phyloP scores from a whole-genome alignment of 2,113 vertebrate genomes.

The Erinaceus europaeus region DNA sequence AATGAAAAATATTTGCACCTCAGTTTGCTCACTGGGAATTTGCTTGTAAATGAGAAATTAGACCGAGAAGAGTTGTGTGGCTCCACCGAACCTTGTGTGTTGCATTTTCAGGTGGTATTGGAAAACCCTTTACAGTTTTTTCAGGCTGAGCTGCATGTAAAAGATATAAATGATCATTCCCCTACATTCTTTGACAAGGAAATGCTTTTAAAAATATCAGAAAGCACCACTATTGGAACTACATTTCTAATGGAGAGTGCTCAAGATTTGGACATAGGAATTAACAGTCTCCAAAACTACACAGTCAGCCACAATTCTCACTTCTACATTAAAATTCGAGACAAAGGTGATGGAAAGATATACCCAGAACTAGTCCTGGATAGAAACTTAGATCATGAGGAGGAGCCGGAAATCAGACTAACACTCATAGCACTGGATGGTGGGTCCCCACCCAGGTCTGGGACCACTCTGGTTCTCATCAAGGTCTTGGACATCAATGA shows the following conservation, averaged over 20 bases:
- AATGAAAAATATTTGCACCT: slow-evolving; percentile 79
- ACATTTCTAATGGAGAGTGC: slow-evolving; percentile 83
- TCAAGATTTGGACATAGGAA: slow-evolving; percentile 82
- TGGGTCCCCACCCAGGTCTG: slow-evolving; percentile 62
- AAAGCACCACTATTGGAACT: slow-evolving; percentile 66
- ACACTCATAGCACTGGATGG: slow-evolving; percentile 65
- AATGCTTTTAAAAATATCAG: slow-evolving; percentile 80
- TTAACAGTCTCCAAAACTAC: slow-evolving; percentile 82
- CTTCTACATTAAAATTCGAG: slow-evolving; percentile 44
- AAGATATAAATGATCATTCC: slow-evolving; percentile 84
- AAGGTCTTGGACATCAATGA: slow-evolving; percentile 68
- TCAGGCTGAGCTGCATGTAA: slow-evolving; percentile 78
- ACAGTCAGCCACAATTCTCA: slow-evolving; percentile 71
- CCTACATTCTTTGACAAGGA: slow-evolving; percentile 79
- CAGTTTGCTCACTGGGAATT: slow-evolving; percentile 65
- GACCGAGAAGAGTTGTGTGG: slow-evolving; percentile 85
- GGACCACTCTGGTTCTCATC: slow-evolving; percentile 55
- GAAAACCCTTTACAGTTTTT: slow-evolving; percentile 84
- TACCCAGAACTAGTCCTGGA: slow-evolving; percentile 67
- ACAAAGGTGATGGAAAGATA: neutral
- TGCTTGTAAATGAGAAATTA: slow-evolving; percentile 82
- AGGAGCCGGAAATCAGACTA: slow-evolving; percentile 43
- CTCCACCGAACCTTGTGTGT: slow-evolving; percentile 75
- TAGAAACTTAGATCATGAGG: slow-evolving; percentile 67
- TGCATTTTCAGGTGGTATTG: slow-evolving; percentile 83